phyloP scores from a whole-genome alignment of 2,113 vertebrate genomes.

The Cheilinus undulatus region DNA sequence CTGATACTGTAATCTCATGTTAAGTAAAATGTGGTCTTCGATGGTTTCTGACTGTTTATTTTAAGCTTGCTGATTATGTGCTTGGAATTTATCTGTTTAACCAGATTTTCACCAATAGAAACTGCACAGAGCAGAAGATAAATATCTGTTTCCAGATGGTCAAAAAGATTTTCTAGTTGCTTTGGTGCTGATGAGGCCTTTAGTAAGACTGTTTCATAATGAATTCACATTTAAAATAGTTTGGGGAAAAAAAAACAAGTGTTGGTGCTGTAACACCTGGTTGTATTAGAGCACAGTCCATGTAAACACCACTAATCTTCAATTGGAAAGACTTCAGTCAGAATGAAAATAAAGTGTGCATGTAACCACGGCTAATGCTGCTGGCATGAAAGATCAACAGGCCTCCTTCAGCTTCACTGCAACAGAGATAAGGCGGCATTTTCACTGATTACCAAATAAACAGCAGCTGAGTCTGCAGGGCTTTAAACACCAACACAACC shows the following conservation, averaged over 20 bases:
- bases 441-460: neutral
- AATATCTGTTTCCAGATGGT: too few relatives aligned
- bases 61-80: too few relatives aligned
- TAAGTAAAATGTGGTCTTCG: too few relatives aligned
- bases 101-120: too few relatives aligned
- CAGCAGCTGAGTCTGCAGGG: neutral
- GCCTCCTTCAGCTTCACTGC: conserved; percentile 10
- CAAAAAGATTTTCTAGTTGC: neutral
- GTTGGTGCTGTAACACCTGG: neutral
- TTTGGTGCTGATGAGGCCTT: neutral
- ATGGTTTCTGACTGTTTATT: too few relatives aligned
- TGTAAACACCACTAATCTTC: neutral
- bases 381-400: conserved; percentile 31
- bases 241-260: neutral
- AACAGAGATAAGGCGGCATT: conserved; percentile 8
- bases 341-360: neutral
- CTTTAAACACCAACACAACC: conserved; percentile 3
- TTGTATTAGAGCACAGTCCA: neutral
- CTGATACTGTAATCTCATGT: too few relatives aligned
- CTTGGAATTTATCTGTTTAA: too few relatives aligned
- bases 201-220: neutral
- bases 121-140: too few relatives aligned
- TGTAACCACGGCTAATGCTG: neutral
- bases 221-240: neutral
- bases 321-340: neutral